Evolutionary conservation across 1,140 invertebrate genomes (phyloP), one percentile per base, ranked within the genome.

Genomic region (Hermetia illucens): DNA sequence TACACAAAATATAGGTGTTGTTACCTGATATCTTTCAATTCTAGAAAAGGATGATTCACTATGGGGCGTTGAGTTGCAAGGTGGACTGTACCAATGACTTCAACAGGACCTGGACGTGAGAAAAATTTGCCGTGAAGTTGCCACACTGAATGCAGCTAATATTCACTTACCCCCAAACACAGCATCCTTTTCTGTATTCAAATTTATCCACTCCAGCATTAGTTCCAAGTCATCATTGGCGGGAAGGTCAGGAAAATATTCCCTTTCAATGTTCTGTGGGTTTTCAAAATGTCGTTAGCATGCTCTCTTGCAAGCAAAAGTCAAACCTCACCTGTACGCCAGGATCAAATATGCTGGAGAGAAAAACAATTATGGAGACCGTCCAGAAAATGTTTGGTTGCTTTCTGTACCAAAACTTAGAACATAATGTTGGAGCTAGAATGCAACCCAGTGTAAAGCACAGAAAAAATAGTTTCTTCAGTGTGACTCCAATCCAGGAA

Each of bases 381-480:
- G 56, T 50, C 56, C 56, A 60, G 36, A 59, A 60, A 25, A 57
- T 51, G 21, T 52, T 51, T 12, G 51, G 47, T 36, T 57, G 50
- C 10, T 53, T 52, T 13, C 49, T 53, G 30, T 53, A 58, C 53
- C 55, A 58, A 25, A 56, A 46, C 37, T 55, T 54, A 5, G 56
- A 54, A 35, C 53, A 58, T 16, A 60, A 38, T 12, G 56, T 58
- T 2, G 56, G 51, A 22, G 54, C 54, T 36, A 60, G 49, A 12
- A 60, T 45, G 44, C 57, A 60, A 39, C 57, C 51, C 39, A 55
- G 56, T 4, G 57, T 59, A 19, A 55, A 59, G 37, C 55, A 51
- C 5, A 60, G 42, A 39, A 56, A 60, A 44, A 59, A 59, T 19
- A 59, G 42, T 41, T 59, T 59, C 27, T 49, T 51, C 32, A 59